These are phyloP conservation scores for Lophius americanus DNA, from an alignment of 2,797 vertebrate species.

Conservation along the genomic window DNA sequence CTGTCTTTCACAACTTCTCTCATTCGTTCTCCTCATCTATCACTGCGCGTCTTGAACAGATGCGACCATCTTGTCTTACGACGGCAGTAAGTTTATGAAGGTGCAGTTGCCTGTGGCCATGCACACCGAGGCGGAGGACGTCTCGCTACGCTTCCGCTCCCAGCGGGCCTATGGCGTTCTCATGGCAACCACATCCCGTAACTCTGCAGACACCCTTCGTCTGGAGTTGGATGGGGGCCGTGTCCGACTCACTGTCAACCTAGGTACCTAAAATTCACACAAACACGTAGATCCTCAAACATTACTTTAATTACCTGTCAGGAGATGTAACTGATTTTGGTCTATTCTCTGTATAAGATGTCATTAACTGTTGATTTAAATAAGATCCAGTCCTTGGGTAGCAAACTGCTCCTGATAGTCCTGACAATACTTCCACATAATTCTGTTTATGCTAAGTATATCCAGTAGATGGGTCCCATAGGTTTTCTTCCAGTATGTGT, in stretches of 20 bases:
- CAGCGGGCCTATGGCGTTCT: slow-evolving; percentile 96
- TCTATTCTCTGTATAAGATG: slow-evolving; percentile 12
- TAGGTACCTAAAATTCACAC: slow-evolving; percentile 87
- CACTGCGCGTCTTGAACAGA: slow-evolving; percentile 78
- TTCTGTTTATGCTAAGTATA: slow-evolving; percentile 17
- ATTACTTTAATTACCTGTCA: slow-evolving; percentile 54
- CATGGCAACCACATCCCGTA: slow-evolving; percentile 97
- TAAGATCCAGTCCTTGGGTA: too few relatives aligned
- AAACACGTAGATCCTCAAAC: slow-evolving; percentile 35
- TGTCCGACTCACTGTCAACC: slow-evolving; percentile 97
- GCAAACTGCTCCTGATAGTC: background rate
- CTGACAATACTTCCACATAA: slow-evolving; percentile 5
- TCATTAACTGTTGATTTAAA: too few relatives aligned
- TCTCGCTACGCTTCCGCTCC: slow-evolving; percentile 95
- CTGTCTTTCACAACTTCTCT: slow-evolving; percentile 9
- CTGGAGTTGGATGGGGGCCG: slow-evolving; percentile 96
- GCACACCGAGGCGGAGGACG: slow-evolving; percentile 98
- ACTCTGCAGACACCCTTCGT: slow-evolving; percentile 96
- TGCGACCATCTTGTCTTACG: slow-evolving; percentile 96
- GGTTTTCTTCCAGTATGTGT: background rate
- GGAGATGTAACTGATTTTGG: slow-evolving; percentile 46
- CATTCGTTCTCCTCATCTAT: slow-evolving; percentile 15
- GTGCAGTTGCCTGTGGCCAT: slow-evolving; percentile 97
- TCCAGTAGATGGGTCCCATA: slow-evolving; percentile 5
- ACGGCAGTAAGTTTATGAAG: slow-evolving; percentile 99